Evolutionary conservation across 92 coral and sea anemone genomes (phyloP).

Genomic region (Phenganax stokvisi): DNA sequence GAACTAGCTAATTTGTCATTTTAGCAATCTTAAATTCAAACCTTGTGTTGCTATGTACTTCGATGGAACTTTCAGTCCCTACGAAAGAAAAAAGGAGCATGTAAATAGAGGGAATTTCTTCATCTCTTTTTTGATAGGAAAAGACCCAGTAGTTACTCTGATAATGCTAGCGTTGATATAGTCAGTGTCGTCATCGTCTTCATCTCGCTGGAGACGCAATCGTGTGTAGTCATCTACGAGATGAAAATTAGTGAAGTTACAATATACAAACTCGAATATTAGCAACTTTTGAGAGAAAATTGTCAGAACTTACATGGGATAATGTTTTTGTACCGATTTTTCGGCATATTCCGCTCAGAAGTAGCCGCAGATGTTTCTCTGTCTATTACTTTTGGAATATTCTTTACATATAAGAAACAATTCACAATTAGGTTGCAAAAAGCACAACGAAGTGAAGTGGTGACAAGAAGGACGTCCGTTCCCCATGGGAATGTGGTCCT

Average conservation of each 20-base stretch:
- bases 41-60: constrained; percentile 69
- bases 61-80: constrained; percentile 51
- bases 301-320: constrained; percentile 56
- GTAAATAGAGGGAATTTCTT: not conserved
- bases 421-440: constrained; percentile 6
- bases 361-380: constrained; percentile 44
- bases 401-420: constrained; percentile 23
- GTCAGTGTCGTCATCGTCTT: constrained; percentile 51
- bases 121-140: not conserved
- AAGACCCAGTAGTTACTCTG: constrained; percentile 36
- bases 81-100: not conserved
- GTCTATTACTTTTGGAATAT: constrained; percentile 39
- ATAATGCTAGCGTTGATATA: constrained; percentile 74
- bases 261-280: not conserved
- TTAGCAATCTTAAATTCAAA: constrained; percentile 11
- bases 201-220: constrained; percentile 43
- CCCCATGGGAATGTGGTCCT: not conserved
- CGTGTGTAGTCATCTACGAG: constrained; percentile 64
- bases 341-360: constrained; percentile 40
- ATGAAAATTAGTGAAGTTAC: not conserved
- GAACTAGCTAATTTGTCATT: not conserved
- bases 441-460: not conserved
- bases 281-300: not conserved
- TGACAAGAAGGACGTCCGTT: too few species aligned
- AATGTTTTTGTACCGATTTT: constrained; percentile 64